phyloP scores from a whole-genome alignment of 2,888 invertebrate species.

The Drosophila multiciliata region DNA sequence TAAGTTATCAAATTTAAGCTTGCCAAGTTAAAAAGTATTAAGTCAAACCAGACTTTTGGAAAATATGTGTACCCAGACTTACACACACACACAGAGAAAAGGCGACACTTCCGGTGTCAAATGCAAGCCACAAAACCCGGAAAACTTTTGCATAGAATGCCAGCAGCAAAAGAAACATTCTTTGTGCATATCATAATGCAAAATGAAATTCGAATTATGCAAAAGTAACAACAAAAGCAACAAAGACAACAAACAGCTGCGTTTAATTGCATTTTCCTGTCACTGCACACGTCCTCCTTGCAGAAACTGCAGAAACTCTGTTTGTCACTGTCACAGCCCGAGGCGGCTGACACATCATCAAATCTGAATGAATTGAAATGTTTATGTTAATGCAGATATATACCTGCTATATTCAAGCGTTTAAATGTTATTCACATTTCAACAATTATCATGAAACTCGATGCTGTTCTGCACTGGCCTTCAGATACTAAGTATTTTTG shows the following conservation, averaged over 20 bases:
- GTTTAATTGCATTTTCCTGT: conserved; percentile 72
- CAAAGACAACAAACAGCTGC: conserved; percentile 22
- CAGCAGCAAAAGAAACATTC: conserved; percentile 27
- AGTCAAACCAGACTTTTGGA: conserved; percentile 13
- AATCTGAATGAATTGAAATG: conserved; percentile 9
- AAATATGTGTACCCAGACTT: conserved; percentile 26
- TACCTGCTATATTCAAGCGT: conserved; percentile 8
- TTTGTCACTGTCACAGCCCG: conserved; percentile 37
- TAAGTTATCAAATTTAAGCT: conserved; percentile 44
- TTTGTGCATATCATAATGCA: conserved; percentile 50
- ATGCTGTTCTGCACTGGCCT: conserved; percentile 26
- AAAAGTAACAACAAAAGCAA: conserved; percentile 17
- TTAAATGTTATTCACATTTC: conserved; percentile 41
- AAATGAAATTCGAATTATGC: conserved; percentile 55
- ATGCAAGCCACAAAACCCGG: conserved; percentile 35
- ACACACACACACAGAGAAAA: conserved; percentile 14
- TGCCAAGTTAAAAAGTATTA: conserved; percentile 20
- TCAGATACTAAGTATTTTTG: conserved; percentile 34
- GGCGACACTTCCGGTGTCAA: conserved; percentile 48
- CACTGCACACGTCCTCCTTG: not conserved
- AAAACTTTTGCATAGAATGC: conserved; percentile 38
- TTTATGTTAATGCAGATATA: conserved; percentile 8
- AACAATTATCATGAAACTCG: conserved; percentile 51
- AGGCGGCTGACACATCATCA: conserved; percentile 19
- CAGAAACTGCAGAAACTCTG: conserved; percentile 19